These are phyloP conservation scores for Eumerus sabulonum DNA, from an alignment of 2,888 invertebrate genomes.

Conservation along the genomic window DNA sequence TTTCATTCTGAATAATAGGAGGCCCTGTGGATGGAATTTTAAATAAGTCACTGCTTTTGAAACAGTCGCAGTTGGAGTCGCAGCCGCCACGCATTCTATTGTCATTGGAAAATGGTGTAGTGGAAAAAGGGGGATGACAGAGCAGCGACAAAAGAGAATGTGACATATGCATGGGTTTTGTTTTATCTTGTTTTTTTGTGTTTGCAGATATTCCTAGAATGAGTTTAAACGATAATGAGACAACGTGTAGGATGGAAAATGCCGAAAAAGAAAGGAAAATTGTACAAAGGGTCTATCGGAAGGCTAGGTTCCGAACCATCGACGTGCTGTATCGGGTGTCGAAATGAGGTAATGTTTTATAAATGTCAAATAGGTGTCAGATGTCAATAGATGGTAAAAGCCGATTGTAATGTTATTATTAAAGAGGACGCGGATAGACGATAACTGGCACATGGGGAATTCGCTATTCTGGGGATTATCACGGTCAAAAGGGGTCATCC, in stretches of 20 bases:
- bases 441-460: no score
- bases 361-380: constrained; percentile 48
- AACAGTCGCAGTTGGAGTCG: neutral
- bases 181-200: constrained; percentile 29
- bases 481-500: no score
- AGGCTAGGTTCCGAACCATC: constrained; percentile 45
- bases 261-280: constrained; percentile 39
- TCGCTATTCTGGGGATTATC: no score
- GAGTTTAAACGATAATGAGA: constrained; percentile 54
- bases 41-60: constrained; percentile 38
- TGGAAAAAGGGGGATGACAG: no score
- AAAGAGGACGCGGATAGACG: no score
- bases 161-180: constrained; percentile 39
- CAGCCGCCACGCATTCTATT: constrained; percentile 30
- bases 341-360: constrained; percentile 52
- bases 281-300: constrained; percentile 35
- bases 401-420: no score
- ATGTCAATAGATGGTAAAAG: no score
- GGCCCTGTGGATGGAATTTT: constrained; percentile 67
- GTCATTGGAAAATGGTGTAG: constrained; percentile 18
- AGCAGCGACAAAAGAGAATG: constrained; percentile 1
- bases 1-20: constrained; percentile 67
- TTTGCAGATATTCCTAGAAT: constrained; percentile 47
- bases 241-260: constrained; percentile 29
- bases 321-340: constrained; percentile 27